Evolutionary conservation across 2,797 vertebrate species (phyloP), one percentile per base, ranked within the genome.

Genomic region (Remorina albescens): DNA sequence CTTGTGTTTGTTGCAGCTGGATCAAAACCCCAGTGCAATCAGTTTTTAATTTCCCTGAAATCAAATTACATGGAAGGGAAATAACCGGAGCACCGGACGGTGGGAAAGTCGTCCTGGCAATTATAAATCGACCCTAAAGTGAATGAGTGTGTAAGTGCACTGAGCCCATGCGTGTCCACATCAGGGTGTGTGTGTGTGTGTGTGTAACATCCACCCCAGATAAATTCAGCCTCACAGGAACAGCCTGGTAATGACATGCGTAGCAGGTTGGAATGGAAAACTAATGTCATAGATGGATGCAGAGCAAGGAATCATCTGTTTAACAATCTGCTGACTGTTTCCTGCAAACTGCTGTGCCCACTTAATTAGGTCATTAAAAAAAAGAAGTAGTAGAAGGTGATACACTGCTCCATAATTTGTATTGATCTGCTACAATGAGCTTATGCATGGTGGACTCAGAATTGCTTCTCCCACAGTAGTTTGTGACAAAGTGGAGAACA

Each of bases 31-130:
- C 80, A 78, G 60, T 82, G 68, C 78, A 88, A 88, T 88, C 80
- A 83, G 75, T 87, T 88, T 90, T 89, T 90, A 90, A 87, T 90
- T 91, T 90, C 80, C 83, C 78, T 86, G 72, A 89, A 89, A 92
- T 88, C 75, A 83, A 90, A 88, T 92, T 83, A 90, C 89, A 90
- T 70, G 67, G 78, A 80, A 61, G 86, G 76, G 75, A 81, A 89
- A 79, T 88, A 88, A 88, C 83, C 49, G 15, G 78, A 81, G 69
- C 86, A 72, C 71, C 80, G 84, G 86, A 88, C 86, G 83, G 65
- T 85, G 53, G 61, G 59, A 83, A 75, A 83, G 80, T 83, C 87
- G 61, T 83, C 72, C 74, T 57, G 58, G 64, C 89, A 73, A 82
- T 86, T 85, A 77, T 84, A 82, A 83, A 88, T 87, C 67, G 74